phyloP scores from a whole-genome alignment of 1,140 invertebrate genomes.

The Saccostrea cuccullata region DNA sequence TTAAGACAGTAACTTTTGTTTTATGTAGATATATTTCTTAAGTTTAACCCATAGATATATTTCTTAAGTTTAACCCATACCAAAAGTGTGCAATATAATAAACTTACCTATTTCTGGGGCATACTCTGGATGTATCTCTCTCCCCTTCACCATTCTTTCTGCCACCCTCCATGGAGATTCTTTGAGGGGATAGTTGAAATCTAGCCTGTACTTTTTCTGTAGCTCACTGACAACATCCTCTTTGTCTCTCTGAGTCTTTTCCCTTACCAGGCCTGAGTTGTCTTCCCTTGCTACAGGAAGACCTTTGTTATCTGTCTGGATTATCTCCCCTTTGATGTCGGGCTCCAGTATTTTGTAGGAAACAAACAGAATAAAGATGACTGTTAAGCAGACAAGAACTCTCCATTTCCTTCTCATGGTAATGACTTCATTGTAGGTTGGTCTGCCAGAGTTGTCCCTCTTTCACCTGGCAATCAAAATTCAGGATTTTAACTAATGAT shows the following conservation, averaged over 20 bases:
- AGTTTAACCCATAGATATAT: too few relatives aligned
- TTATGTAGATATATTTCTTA: too few relatives aligned
- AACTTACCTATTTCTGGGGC: constrained; percentile 63
- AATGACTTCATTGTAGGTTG: neutral
- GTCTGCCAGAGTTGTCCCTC: constrained; percentile 7
- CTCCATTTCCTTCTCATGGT: constrained; percentile 50
- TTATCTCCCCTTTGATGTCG: constrained; percentile 40
- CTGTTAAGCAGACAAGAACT: constrained; percentile 25
- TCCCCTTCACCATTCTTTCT: constrained; percentile 82
- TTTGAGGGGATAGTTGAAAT: constrained; percentile 43
- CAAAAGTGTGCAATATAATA: too few relatives aligned
- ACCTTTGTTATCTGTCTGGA: neutral
- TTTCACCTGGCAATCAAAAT: neutral
- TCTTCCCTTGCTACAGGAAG: constrained; percentile 14
- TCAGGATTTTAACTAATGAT: neutral
- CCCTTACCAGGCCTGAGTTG: neutral
- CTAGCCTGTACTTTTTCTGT: constrained; percentile 49
- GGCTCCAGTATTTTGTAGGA: constrained; percentile 56
- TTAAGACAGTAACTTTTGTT: too few relatives aligned
- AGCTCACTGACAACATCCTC: constrained; percentile 34
- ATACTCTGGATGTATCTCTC: constrained; percentile 83
- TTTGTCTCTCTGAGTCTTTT: neutral
- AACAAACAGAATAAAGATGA: constrained; percentile 53
- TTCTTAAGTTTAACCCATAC: too few relatives aligned
- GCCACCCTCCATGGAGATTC: constrained; percentile 62